These are phyloP conservation scores for Cyclophora albipunctata DNA, from an alignment of 2,888 invertebrate genomes.

Conservation along the genomic window DNA sequence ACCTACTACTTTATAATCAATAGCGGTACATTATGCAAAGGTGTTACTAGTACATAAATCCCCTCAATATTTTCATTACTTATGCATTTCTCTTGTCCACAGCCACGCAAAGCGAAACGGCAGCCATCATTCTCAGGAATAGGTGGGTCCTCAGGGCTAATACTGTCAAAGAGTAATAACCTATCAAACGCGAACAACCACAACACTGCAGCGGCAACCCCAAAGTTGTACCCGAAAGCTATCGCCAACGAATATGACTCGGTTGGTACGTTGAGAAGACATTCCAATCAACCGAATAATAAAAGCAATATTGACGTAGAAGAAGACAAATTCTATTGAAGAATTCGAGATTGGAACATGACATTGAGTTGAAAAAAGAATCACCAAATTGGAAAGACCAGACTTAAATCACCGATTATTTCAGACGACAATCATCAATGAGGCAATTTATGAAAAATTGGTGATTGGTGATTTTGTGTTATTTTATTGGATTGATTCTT, in stretches of 20 bases:
- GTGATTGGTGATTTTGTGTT: too few relatives aligned
- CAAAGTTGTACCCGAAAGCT: slow-evolving; percentile 81
- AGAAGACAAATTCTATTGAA: slow-evolving; percentile 80
- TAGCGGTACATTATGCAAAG: too few relatives aligned
- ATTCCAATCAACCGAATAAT: slow-evolving; percentile 83
- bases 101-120: slow-evolving; percentile 76
- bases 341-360: background rate
- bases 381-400: too few relatives aligned
- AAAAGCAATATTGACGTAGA: slow-evolving; percentile 77
- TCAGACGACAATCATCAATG: too few relatives aligned
- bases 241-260: slow-evolving; percentile 84
- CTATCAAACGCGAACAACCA: slow-evolving; percentile 78
- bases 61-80: too few relatives aligned
- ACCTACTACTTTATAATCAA: too few relatives aligned
- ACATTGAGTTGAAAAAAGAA: too few relatives aligned
- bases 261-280: slow-evolving; percentile 83
- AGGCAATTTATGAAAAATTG: too few relatives aligned
- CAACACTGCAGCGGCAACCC: slow-evolving; percentile 74
- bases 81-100: slow-evolving; percentile 10
- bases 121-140: slow-evolving; percentile 82
- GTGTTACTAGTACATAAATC: too few relatives aligned
- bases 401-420: too few relatives aligned
- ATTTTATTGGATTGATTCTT: too few relatives aligned
- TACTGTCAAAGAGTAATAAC: slow-evolving; percentile 75
- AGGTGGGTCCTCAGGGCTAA: slow-evolving; percentile 64